Evolutionary conservation across 2,888 invertebrate species (phyloP), one percentile per base, ranked within the genome.

Genomic region (Cryptosula pallasiana): DNA sequence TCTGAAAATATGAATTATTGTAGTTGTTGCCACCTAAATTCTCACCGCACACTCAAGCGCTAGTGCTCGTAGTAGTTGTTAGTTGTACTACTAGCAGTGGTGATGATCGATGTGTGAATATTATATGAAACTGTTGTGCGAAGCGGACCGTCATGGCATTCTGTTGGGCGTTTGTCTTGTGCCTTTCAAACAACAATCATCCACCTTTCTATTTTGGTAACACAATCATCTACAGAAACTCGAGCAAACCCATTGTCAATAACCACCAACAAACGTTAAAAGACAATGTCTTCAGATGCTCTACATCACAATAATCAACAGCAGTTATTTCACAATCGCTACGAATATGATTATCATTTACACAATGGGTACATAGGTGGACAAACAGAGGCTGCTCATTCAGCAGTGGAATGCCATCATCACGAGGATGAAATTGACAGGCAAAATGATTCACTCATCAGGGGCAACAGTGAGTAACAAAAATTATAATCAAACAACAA

Each of bases 401-500:
- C 16, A 9, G 25, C 5, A 5, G 5, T 27, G 25, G 27, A 32
- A 16, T 20, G 27, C 9, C 27, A 63, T n/a, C 63, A 63, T 13
- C 63, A 34, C 16, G 63, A 63, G 2, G 63, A 63, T 13, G 25
- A 27, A 63, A 27, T 63, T 20, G 63, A 63, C 13, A 32, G 63
- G 13, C 63, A 27, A 63, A 63, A 27, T 32, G 63, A 63, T 63
- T 2, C 63, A 9, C 25, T 63, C 9, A 63, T 63, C n/a, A 63
- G 63, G n/a, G 63, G 63, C 20, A 63, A 63, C n/a, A 63, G 63
- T 63, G 32, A 63, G 63, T 63, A n/a, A n/a, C n/a, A n/a, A n/a
- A n/a, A n/a, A n/a, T n/a, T n/a, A n/a, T n/a, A n/a, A n/a, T n/a
- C n/a, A n/a, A n/a, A n/a, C n/a, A n/a, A n/a, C n/a, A n/a, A n/a